Percentiles rank a stretch among this genome's conserved stretches.
Evolutionary conservation across 2,113 vertebrate genomes (phyloP).

Genomic region (Nycticryphes semicollaris): DNA sequence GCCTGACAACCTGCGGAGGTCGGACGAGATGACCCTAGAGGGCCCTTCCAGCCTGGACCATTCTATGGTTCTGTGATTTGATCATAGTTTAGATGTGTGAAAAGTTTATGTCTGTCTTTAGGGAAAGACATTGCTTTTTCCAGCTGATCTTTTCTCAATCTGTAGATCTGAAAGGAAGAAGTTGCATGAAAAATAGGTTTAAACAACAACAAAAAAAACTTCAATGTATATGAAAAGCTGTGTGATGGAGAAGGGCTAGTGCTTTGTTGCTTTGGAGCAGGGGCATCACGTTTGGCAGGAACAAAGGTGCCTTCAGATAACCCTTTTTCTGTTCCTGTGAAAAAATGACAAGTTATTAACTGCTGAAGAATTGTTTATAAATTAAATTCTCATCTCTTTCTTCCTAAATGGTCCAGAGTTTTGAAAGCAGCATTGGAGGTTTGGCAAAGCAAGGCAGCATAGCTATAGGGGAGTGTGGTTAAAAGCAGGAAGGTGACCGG

Average conservation of each 20-base stretch:
- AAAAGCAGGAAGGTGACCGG: not conserved
- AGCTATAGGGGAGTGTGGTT: not conserved
- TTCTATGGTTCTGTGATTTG: too few relatives aligned
- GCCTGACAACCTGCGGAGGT: too few relatives aligned
- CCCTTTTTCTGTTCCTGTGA: not conserved
- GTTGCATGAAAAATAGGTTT: not conserved
- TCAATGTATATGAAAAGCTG: not conserved
- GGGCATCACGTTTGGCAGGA: not conserved
- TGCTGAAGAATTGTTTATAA: not conserved
- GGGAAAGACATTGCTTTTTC: too few relatives aligned
- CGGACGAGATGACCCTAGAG: too few relatives aligned
- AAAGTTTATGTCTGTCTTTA: too few relatives aligned
- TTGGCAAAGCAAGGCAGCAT: not conserved
- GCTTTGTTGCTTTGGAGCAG: not conserved
- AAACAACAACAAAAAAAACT: not conserved
- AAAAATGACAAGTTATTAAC: not conserved
- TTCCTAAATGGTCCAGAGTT: not conserved
- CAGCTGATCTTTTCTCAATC: too few relatives aligned
- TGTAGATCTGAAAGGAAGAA: not conserved
- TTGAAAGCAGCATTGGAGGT: not conserved
- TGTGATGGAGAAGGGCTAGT: not conserved
- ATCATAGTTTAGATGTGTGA: too few relatives aligned
- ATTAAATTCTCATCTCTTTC: not conserved
- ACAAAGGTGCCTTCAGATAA: not conserved
- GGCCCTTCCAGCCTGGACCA: too few relatives aligned